Evolutionary conservation across 1,140 invertebrate genomes (phyloP).

Genomic region (Cherax destructor): DNA sequence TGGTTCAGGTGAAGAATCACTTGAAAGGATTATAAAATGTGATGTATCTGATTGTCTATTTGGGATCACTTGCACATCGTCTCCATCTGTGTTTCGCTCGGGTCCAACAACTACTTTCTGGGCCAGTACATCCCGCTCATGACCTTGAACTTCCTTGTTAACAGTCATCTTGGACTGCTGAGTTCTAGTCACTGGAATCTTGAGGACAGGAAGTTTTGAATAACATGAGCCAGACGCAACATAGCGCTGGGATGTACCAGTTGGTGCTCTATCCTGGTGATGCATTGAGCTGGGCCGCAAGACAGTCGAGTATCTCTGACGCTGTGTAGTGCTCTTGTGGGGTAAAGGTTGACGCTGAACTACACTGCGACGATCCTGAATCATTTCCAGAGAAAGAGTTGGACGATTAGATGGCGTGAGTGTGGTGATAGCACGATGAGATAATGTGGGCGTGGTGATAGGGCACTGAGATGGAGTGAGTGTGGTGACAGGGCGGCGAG

Average conservation of each 20-base stretch:
- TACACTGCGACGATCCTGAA: neutral
- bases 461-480: neutral
- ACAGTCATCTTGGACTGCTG: neutral
- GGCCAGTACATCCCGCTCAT: too few species aligned
- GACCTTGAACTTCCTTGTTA: neutral
- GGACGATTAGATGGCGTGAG: too few species aligned
- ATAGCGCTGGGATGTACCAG: neutral
- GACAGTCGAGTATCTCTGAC: neutral
- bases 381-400: too few species aligned
- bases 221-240: neutral
- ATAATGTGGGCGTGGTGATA: neutral
- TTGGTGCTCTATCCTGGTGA: neutral
- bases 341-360: neutral
- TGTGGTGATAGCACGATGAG: too few species aligned
- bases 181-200: neutral
- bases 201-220: neutral
- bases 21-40: constrained; percentile 21
- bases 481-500: neutral
- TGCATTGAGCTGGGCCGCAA: too few species aligned
- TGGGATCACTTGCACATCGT: neutral
- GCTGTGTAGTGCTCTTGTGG: neutral
- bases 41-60: neutral
- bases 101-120: neutral
- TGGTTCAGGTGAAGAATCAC: constrained; percentile 38
- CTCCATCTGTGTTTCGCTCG: neutral